phyloP scores from a whole-genome alignment of 2,888 invertebrate genomes.

The Eristalis intricaria region DNA sequence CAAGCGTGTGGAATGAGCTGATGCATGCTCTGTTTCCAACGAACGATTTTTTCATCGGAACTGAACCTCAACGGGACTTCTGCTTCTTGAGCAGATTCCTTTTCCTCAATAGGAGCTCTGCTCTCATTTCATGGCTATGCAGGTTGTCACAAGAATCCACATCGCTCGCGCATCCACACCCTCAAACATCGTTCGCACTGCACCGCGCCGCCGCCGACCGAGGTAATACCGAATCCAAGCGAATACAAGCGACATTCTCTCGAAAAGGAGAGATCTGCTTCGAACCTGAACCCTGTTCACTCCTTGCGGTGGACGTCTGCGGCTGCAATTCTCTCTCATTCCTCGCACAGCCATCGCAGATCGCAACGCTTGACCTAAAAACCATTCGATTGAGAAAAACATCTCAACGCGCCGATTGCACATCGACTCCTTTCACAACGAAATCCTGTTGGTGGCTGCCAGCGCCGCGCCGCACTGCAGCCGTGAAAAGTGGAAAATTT shows the following conservation, averaged over 20 bases:
- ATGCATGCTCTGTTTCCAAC: not conserved
- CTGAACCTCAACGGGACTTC: not conserved
- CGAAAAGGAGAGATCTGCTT: conserved; percentile 32
- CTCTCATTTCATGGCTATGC: not conserved
- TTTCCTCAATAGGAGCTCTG: not conserved
- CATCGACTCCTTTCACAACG: conserved; percentile 50
- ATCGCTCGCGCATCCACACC: not conserved
- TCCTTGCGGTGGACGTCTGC: conserved; percentile 17
- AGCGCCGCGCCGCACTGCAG: conserved; percentile 9
- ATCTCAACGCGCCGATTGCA: not conserved
- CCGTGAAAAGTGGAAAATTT: conserved; percentile 48
- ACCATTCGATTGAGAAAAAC: conserved; percentile 43
- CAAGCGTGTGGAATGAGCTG: too few species aligned
- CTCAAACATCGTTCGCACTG: not conserved
- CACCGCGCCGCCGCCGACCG: not conserved
- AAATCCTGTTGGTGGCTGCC: conserved; percentile 57
- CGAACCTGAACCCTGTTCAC: not conserved
- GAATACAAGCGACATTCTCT: not conserved
- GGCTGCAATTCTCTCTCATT: conserved; percentile 31
- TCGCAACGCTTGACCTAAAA: conserved; percentile 53
- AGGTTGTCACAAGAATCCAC: not conserved
- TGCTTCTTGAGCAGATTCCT: not conserved
- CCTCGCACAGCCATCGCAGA: conserved; percentile 3
- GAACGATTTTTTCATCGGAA: not conserved
- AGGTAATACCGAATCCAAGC: not conserved